These are phyloP conservation scores for Crambe crambe DNA, from an alignment of 37 sponge, comb jelly and placozoan species.

Conservation along the genomic window DNA sequence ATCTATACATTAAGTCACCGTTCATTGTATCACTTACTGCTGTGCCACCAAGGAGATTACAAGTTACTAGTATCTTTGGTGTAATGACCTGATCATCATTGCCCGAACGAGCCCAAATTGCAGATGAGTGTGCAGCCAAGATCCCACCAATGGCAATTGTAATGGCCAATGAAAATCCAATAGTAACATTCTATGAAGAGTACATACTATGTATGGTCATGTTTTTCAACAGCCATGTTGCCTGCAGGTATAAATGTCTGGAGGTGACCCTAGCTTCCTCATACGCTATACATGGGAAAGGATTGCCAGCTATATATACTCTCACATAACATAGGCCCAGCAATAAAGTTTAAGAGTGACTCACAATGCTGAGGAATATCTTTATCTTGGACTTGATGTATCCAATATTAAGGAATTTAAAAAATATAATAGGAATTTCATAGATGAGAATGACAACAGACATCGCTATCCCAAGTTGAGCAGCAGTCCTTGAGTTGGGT, in stretches of 20 bases:
- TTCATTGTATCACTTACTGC: background rate
- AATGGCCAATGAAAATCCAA: too few species aligned
- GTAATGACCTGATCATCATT: too few species aligned
- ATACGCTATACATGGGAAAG: too few species aligned
- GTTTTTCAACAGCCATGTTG: too few species aligned
- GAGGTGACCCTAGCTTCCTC: too few species aligned
- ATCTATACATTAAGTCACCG: background rate
- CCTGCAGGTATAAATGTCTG: too few species aligned
- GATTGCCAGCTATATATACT: too few species aligned
- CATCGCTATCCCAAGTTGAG: background rate
- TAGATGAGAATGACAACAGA: background rate
- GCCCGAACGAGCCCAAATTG: background rate
- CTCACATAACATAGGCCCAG: too few species aligned
- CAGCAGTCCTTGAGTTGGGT: background rate
- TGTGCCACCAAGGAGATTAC: background rate
- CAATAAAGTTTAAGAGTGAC: too few species aligned
- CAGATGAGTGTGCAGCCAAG: background rate
- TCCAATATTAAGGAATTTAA: constrained; percentile 33
- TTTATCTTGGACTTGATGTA: constrained; percentile 19
- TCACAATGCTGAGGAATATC: constrained; percentile 37
- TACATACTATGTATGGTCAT: too few species aligned
- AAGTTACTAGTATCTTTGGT: too few species aligned
- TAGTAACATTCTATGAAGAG: too few species aligned
- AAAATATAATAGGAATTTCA: constrained; percentile 7
- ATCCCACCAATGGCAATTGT: background rate